phyloP scores from a whole-genome alignment of 2,888 invertebrate genomes.

The Aspidiotus destructor region DNA sequence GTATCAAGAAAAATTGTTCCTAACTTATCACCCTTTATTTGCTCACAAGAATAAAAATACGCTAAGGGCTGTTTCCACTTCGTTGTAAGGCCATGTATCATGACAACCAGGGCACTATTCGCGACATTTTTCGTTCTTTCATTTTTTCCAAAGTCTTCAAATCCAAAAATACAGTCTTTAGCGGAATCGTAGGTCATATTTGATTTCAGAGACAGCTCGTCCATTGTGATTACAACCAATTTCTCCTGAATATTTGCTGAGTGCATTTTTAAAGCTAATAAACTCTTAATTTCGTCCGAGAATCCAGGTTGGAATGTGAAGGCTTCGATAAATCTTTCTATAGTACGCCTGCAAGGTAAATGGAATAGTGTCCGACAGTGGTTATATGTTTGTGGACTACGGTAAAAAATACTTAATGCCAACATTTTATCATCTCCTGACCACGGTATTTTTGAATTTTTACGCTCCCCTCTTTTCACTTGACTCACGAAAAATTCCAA shows the following conservation, averaged over 20 bases:
- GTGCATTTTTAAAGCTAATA: slow-evolving; percentile 1
- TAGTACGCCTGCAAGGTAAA: neutral
- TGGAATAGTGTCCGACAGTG: neutral
- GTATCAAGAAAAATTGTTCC: neutral
- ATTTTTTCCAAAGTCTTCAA: neutral
- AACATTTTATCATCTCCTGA: neutral
- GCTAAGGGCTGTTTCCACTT: neutral
- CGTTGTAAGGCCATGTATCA: slow-evolving; percentile 1
- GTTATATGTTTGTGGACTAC: neutral
- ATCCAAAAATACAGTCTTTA: neutral
- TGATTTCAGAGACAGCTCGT: neutral
- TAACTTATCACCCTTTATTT: neutral
- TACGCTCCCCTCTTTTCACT: neutral
- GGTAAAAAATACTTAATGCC: neutral
- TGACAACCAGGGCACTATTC: neutral
- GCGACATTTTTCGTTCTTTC: neutral
- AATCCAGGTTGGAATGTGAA: slow-evolving; percentile 2
- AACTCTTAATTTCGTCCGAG: neutral
- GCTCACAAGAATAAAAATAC: neutral
- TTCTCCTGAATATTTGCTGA: neutral
- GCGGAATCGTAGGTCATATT: neutral
- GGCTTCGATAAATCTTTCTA: neutral
- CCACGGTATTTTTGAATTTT: neutral
- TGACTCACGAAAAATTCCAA: slow-evolving; percentile 1
- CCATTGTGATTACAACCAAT: neutral